Evolutionary conservation across 2,888 invertebrate species (phyloP), one percentile per base, ranked within the genome.

Genomic region (Diaprepes abbreviatus): DNA sequence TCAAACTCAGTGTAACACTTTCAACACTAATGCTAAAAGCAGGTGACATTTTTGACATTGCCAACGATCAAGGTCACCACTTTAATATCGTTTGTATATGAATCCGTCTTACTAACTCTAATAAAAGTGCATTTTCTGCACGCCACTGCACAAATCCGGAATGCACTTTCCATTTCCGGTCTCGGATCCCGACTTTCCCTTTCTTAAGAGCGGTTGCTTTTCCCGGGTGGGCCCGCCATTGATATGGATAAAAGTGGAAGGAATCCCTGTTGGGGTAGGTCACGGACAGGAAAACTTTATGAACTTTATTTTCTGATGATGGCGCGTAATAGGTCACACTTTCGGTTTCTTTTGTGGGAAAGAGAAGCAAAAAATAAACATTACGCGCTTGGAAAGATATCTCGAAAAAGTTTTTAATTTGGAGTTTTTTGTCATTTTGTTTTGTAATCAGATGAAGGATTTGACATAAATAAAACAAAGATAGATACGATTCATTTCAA

Each of bases 171-270:
- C 19, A 55, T 57, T 43, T 19, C 45, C 65, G 12, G 12, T 33
- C 55, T 55, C 64, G 31, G 64, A 33, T 60, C 66, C 40, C 59
- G 60, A 60, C 63, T 69, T 69, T 69, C 69, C 68, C 69, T 69
- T 69, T 69, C 66, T 65, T 62, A 67, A 62, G 67, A 62, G 62
- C 60, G 55, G 60, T 60, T 59, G 59, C 64, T 65, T 64, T 64
- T 64, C 64, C 64, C 60, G 70, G 66, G 55, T 59, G 65, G 58
- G 48, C 50, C 36, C 66, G 50, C 70, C 71, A 71, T 71, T 71
- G 71, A 71, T 71, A 71, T 71, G 71, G 71, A 71, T 71, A 71
- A 71, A 71, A 71, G 71, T 71, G 67, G 71, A 71, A 71, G 71
- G 71, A 71, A 71, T 71, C 64, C 66, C 66, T 64, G 63, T 71